Evolutionary conservation across 2,113 vertebrate species (phyloP), one percentile per base, ranked within the genome.

Genomic region (Irena cyanogastra): DNA sequence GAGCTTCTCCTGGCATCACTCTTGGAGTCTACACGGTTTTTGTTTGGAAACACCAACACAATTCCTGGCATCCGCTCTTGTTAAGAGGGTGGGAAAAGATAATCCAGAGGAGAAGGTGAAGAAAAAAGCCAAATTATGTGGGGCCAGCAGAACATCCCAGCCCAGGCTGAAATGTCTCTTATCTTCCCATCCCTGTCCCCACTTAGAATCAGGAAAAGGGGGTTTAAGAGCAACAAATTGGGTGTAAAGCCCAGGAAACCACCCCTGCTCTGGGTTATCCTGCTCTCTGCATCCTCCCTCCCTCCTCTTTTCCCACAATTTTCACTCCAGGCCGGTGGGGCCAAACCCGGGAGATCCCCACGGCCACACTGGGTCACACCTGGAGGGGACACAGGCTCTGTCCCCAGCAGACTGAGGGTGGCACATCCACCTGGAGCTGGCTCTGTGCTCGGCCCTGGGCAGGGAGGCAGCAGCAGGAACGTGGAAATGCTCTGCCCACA

Each of bases 191-290:
- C 30, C 72, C 50, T 30, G 27, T 20, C 28, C 54, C 54, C 52
- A 21, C 20, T 11, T 0, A 16, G 16, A 7, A 45, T 5, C 24
- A 28, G 26, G 57, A 30, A 59, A 33, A 47, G 9, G 10, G 35
- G 39, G 15, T 7, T 26, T 27, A 60, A 28, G 33, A 54, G 54
- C 28, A 47, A 9, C 27, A 39, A 39, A 19, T 3, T 2, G 27
- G 33, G 18, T 6, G 12, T 1, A 42, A n/a, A 21, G 35, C 0
- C 0, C 23, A 5, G 3, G 3, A 49, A 74, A 23, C 12, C 33
- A 16, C 5, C 56, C 30, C 74, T 42, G 23, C 33, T 35, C 33
- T 23, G 0, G 4, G 3, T 27, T 83, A 9, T 14, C 60, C 60
- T 33, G 28, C 45, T 33, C 57, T 33, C 50, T 44, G 49, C 33